Percentiles rank a stretch among this genome's conserved stretches.
Evolutionary conservation across 2,797 vertebrate species (phyloP).

Genomic region (Pempheris klunzingeri): DNA sequence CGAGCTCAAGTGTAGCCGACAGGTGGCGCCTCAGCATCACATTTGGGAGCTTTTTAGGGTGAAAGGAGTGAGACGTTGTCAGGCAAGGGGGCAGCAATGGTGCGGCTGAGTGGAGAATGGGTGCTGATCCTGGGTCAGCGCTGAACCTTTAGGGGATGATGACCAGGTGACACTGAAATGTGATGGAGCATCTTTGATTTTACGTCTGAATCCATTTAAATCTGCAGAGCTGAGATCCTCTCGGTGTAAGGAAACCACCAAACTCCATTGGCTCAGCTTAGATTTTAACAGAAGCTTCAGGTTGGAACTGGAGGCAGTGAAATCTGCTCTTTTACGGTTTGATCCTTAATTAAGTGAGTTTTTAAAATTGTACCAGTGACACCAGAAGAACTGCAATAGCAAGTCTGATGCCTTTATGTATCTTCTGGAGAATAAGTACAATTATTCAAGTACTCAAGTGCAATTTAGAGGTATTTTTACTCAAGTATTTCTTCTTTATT

Average conservation of each 20-base stretch:
- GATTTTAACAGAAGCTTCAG: neutral
- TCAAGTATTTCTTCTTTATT: neutral
- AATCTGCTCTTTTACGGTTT: neutral
- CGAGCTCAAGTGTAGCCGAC: neutral
- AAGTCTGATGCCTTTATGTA: no score
- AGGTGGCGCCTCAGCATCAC: conserved; percentile 63
- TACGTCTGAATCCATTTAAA: no score
- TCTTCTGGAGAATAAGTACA: neutral
- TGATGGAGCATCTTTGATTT: neutral
- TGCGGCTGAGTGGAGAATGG: neutral
- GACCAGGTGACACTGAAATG: neutral
- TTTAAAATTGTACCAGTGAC: no score
- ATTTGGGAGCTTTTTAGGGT: neutral
- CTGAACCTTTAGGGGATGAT: neutral
- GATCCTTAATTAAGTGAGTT: neutral
- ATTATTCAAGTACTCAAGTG: neutral
- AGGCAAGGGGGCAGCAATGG: conserved; percentile 7
- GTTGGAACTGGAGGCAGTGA: neutral
- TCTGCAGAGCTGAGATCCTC: neutral
- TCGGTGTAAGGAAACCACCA: neutral
- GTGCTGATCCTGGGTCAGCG: neutral
- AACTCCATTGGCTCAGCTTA: neutral
- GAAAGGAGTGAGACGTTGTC: accelerated
- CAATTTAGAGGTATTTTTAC: no score
- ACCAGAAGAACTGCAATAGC: no score